Conservation (phyloP, 2,113 vertebrate genomes). For the Elaphurus davidianus region DNA sequence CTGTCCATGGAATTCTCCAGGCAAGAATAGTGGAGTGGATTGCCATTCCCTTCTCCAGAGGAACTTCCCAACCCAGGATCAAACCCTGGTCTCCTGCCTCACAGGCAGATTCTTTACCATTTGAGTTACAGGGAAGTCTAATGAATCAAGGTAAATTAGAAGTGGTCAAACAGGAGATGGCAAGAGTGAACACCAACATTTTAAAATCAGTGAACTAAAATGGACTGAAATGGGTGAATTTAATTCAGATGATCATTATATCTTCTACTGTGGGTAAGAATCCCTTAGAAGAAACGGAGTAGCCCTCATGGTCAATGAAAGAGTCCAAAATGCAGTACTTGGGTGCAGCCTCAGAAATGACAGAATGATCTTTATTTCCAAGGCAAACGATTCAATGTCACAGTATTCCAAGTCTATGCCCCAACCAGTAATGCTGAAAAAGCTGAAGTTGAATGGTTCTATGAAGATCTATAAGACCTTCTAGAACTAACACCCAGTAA, state of each 20-base stretch:
- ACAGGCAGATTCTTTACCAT: neutral
- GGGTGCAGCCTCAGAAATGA: neutral
- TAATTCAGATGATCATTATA: neutral
- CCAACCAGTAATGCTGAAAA: neutral
- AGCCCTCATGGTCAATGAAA: neutral
- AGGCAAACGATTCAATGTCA: neutral
- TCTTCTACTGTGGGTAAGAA: neutral
- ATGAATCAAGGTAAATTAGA: neutral
- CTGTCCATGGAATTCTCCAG: neutral
- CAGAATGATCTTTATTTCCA: neutral
- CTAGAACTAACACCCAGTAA: neutral
- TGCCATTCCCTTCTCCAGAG: neutral
- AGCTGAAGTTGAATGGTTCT: neutral
- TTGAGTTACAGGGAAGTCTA: neutral
- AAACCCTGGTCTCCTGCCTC: neutral
- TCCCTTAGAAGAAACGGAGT: neutral
- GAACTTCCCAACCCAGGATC: neutral
- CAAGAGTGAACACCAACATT: neutral
- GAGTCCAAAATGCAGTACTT: neutral
- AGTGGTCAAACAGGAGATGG: neutral
- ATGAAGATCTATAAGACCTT: neutral
- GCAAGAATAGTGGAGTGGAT: neutral
- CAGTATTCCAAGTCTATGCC: neutral
- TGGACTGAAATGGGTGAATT: neutral
- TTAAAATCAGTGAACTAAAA: neutral